A percentile compares a stretch with the other conserved stretches of the same genome.
phyloP scores from a whole-genome alignment of 2,888 invertebrate species.

The Apamea sordens region DNA sequence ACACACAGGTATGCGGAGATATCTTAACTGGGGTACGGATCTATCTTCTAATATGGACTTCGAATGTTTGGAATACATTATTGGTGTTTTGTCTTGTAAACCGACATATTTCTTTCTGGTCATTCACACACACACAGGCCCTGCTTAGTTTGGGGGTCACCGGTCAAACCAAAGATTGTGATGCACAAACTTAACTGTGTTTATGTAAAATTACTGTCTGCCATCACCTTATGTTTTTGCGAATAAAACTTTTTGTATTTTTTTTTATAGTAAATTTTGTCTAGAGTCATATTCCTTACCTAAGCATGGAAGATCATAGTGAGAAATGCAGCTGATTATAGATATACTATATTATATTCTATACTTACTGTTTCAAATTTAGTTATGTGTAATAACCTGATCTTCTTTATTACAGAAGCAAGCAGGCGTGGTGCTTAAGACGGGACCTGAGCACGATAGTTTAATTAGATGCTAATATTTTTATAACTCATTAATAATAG shows the following conservation, averaged over 20 bases:
- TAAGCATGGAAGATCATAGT: neutral
- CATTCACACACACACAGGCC: no score
- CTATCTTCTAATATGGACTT: no score
- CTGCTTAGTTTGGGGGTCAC: no score
- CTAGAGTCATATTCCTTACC: neutral
- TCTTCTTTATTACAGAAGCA: conserved; percentile 73
- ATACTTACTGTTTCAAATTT: neutral
- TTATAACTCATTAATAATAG: neutral
- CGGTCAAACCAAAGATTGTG: no score
- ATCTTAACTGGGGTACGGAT: neutral
- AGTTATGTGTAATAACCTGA: neutral
- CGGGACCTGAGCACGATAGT: conserved; percentile 15
- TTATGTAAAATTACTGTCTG: no score
- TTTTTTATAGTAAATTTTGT: no score
- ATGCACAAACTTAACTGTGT: no score
- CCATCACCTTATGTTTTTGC: no score
- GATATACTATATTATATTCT: neutral
- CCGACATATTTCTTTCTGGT: no score
- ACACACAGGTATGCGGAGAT: neutral
- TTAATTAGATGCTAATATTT: neutral
- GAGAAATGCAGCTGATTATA: neutral
- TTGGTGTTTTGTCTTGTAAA: no score
- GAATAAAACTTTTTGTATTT: no score
- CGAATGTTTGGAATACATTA: no score
- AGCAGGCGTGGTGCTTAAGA: conserved; percentile 60